These are phyloP conservation scores for Carposina sasakii DNA, from an alignment of 1,140 invertebrate species.

Conservation along the genomic window DNA sequence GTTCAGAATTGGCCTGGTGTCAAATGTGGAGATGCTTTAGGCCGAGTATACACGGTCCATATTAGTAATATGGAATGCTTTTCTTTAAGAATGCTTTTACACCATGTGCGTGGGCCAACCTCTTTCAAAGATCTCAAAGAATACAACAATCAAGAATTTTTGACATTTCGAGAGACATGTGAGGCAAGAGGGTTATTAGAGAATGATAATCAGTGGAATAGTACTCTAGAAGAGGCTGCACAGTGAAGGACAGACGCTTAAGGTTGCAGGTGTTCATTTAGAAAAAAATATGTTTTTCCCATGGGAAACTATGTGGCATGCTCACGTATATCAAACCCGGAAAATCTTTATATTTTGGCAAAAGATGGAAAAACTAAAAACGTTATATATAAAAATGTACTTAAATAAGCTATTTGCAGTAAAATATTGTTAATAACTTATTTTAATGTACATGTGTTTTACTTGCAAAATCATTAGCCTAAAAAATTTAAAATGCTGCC, in stretches of 20 bases:
- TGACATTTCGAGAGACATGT: constrained; percentile 30
- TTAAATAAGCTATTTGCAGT: no score
- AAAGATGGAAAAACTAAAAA: no score
- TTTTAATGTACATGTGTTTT: no score
- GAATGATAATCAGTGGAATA: constrained; percentile 34
- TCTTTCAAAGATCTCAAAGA: constrained; percentile 26
- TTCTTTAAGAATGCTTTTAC: constrained; percentile 33
- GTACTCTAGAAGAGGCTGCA: constrained; percentile 30
- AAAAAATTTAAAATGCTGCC: no score
- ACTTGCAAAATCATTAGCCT: no score
- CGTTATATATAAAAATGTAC: no score
- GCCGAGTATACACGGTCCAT: constrained; percentile 32
- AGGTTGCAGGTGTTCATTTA: no score
- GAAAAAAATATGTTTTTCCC: no score
- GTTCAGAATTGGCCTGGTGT: constrained; percentile 30
- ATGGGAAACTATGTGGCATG: no score
- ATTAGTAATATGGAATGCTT: constrained; percentile 32
- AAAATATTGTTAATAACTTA: no score
- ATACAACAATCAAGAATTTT: constrained; percentile 15
- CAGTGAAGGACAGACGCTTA: constrained; percentile 22
- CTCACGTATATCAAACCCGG: no score
- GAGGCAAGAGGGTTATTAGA: constrained; percentile 27
- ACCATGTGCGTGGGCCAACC: constrained; percentile 27
- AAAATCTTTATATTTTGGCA: no score
- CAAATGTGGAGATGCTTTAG: constrained; percentile 28